These are phyloP conservation scores for Myiotriccus ornatus DNA, from an alignment of 2,797 vertebrate species.

Conservation along the genomic window DNA sequence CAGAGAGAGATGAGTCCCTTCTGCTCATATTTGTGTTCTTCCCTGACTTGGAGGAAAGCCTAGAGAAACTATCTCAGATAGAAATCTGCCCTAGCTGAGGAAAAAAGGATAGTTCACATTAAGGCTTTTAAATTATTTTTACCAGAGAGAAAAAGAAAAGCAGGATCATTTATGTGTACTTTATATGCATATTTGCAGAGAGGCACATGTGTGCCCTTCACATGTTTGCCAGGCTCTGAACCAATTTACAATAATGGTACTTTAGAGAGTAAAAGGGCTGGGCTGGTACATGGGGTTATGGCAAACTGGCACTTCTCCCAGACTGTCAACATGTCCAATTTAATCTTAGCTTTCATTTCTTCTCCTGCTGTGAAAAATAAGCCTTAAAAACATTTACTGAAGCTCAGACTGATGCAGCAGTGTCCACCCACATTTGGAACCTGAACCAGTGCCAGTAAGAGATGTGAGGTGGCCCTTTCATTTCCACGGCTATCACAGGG, in stretches of 20 bases:
- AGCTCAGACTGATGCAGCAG: neutral
- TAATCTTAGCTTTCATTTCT: constrained; percentile 6
- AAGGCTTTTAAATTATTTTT: neutral
- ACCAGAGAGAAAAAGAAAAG: neutral
- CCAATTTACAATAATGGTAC: neutral
- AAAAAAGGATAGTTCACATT: neutral
- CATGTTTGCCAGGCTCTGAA: neutral
- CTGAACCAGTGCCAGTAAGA: neutral
- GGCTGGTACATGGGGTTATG: neutral
- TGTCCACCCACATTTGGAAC: neutral
- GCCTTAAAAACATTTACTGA: neutral
- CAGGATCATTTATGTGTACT: neutral
- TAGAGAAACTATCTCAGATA: neutral
- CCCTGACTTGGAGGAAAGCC: neutral
- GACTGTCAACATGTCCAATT: neutral
- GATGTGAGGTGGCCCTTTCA: neutral
- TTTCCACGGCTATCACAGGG: neutral
- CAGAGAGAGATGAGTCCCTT: neutral
- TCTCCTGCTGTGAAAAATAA: constrained; percentile 12
- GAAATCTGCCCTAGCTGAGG: neutral
- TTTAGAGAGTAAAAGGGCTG: neutral
- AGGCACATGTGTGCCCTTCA: neutral
- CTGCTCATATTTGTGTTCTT: neutral
- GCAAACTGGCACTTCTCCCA: constrained; percentile 14
- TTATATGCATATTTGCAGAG: neutral